A percentile compares a stretch with the other conserved stretches of the same genome.
phyloP scores from a whole-genome alignment of 2,797 vertebrate species.

The Mormyrus proboscirostris region DNA sequence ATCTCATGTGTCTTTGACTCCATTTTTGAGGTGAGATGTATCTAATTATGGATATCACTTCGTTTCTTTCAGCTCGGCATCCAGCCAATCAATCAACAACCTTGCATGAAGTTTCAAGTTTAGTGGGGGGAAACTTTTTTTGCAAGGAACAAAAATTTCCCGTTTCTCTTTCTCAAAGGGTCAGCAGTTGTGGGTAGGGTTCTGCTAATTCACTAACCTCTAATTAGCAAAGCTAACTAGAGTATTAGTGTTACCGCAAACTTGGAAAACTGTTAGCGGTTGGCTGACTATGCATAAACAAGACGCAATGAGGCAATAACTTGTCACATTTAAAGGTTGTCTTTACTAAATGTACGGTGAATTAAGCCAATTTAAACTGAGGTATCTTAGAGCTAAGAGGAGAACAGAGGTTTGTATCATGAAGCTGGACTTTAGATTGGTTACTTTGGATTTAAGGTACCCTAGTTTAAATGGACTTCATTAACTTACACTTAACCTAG shows the following conservation, averaged over 20 bases:
- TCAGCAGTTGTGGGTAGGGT: background rate
- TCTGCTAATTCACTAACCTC: background rate
- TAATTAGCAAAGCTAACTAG: background rate
- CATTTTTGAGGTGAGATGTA: background rate
- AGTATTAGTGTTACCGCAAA: background rate
- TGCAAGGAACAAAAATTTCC: background rate
- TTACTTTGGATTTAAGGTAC: background rate
- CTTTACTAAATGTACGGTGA: background rate
- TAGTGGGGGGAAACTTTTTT: no score
- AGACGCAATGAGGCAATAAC: background rate
- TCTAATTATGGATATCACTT: background rate
- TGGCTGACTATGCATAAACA: background rate
- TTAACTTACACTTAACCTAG: background rate
- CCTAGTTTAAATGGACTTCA: background rate
- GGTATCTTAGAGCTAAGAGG: background rate
- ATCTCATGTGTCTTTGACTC: background rate
- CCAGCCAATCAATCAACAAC: background rate
- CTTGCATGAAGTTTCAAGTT: background rate
- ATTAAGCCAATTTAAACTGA: background rate
- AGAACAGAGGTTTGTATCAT: background rate
- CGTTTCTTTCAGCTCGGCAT: background rate
- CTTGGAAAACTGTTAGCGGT: background rate
- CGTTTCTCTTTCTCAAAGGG: background rate
- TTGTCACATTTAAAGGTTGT: background rate
- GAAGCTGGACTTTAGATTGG: background rate